These are phyloP conservation scores for Hofmannophila pseudospretella DNA, from an alignment of 2,888 invertebrate species.

Conservation along the genomic window DNA sequence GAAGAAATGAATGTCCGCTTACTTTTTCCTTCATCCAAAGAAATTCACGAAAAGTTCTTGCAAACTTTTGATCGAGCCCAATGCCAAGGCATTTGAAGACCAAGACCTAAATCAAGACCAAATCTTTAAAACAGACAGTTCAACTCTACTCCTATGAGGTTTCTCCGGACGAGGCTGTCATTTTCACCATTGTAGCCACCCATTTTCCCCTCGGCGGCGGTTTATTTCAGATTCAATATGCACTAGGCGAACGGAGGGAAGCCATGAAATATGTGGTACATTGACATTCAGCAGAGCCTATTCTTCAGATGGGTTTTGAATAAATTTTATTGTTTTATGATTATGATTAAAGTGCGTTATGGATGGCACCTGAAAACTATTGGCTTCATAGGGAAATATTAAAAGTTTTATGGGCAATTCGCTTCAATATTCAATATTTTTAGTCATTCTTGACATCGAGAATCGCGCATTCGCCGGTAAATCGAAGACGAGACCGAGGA, in stretches of 20 bases:
- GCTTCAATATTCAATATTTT: too few relatives aligned
- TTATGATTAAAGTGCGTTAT: conserved; percentile 11
- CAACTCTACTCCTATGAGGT: conserved; percentile 15
- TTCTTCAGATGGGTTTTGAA: conserved; percentile 25
- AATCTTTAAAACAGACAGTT: too few relatives aligned
- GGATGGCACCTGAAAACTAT: not conserved
- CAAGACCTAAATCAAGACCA: too few relatives aligned
- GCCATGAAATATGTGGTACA: conserved; percentile 54
- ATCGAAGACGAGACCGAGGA: too few relatives aligned
- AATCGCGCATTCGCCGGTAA: too few relatives aligned
- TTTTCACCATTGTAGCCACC: conserved; percentile 36
- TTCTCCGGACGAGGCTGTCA: conserved; percentile 46
- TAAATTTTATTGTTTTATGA: conserved; percentile 17
- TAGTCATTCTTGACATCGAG: too few relatives aligned
- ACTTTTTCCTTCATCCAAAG: too few relatives aligned
- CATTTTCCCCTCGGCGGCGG: conserved; percentile 51
- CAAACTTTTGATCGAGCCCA: too few relatives aligned
- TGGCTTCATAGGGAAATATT: not conserved
- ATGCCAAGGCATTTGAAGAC: too few relatives aligned
- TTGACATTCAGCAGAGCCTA: conserved; percentile 34
- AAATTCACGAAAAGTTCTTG: too few relatives aligned
- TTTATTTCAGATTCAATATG: conserved; percentile 75
- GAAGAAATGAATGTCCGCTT: too few relatives aligned
- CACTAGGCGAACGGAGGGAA: conserved; percentile 48
- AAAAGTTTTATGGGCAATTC: too few relatives aligned